Percentiles rank a stretch among this genome's conserved stretches.
These are phyloP conservation scores for Drosophila sproati DNA, from an alignment of 1,140 invertebrate species.

Conservation along the genomic window DNA sequence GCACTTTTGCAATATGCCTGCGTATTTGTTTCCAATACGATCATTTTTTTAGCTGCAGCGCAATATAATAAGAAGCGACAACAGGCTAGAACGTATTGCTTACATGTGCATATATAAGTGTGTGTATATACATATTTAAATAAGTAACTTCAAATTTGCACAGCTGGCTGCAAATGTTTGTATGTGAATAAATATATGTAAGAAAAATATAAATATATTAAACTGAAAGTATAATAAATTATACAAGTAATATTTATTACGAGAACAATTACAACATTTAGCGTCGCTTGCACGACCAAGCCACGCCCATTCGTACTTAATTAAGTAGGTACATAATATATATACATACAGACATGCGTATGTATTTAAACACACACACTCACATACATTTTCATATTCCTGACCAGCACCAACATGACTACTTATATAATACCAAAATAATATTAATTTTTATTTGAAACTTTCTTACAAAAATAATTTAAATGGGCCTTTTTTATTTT, in stretches of 20 bases:
- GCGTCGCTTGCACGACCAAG: not conserved
- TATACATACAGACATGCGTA: not conserved
- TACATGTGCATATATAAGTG: not conserved
- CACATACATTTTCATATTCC: not conserved
- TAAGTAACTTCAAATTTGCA: not conserved
- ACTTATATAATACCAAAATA: too few relatives aligned
- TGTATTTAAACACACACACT: too few relatives aligned
- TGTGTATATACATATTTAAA: not conserved
- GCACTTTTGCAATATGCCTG: constrained; percentile 5
- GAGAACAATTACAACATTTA: not conserved
- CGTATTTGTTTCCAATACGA: constrained; percentile 58
- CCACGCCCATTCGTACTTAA: too few relatives aligned
- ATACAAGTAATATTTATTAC: not conserved
- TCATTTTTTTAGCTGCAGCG: constrained; percentile 64
- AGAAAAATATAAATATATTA: not conserved
- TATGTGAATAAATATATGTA: not conserved
- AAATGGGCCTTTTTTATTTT: too few relatives aligned
- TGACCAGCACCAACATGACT: not conserved
- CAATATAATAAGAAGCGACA: constrained; percentile 56
- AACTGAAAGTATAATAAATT: too few relatives aligned
- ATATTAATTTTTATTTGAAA: too few relatives aligned
- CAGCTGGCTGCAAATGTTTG: not conserved
- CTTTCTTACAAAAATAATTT: too few relatives aligned
- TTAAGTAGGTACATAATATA: not conserved
- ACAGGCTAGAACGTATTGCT: constrained; percentile 40